phyloP scores from a whole-genome alignment of 2,888 invertebrate genomes.

The Orchestes rusci region DNA sequence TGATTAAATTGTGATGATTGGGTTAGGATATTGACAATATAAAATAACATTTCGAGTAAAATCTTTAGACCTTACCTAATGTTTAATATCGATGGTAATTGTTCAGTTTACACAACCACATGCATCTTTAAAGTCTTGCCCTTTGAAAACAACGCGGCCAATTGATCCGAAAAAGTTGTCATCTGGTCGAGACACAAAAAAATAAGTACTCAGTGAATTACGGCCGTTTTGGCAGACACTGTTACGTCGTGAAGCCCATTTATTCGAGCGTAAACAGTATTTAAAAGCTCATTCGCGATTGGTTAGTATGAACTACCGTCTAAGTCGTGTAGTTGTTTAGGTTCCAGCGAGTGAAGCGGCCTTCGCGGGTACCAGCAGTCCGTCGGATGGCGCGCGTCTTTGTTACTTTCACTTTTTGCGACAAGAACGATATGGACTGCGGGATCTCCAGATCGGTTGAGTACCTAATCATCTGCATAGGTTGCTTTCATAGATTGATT shows the following conservation, averaged over 20 bases:
- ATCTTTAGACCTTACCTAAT: too few relatives aligned
- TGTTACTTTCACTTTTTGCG: slow-evolving; percentile 15
- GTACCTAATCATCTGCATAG: slow-evolving; percentile 6
- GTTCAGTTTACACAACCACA: slow-evolving; percentile 15
- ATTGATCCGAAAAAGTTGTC: slow-evolving; percentile 4
- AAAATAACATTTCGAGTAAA: too few relatives aligned
- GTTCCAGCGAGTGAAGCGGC: slow-evolving; percentile 11
- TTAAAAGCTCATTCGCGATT: slow-evolving; percentile 11
- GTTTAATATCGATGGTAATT: too few relatives aligned
- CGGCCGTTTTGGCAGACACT: too few relatives aligned
- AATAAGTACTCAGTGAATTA: too few relatives aligned
- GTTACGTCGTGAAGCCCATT: slow-evolving; percentile 3
- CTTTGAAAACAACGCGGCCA: slow-evolving; percentile 2
- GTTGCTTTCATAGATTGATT: slow-evolving; percentile 6
- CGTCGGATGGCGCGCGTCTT: slow-evolving; percentile 3
- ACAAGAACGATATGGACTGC: slow-evolving; percentile 6
- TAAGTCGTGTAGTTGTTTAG: slow-evolving; percentile 13
- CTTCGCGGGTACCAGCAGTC: slow-evolving; percentile 12
- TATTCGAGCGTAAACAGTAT: slow-evolving; percentile 8
- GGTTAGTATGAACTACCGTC: slow-evolving; percentile 15
- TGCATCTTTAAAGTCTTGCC: slow-evolving; percentile 11
- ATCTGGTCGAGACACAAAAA: slow-evolving; percentile 2
- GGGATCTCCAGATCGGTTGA: too few relatives aligned
- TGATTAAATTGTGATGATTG: too few relatives aligned
- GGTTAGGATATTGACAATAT: too few relatives aligned